Conservation (phyloP, 2,888 invertebrate genomes). For the Psococerastis gibbosa region DNA sequence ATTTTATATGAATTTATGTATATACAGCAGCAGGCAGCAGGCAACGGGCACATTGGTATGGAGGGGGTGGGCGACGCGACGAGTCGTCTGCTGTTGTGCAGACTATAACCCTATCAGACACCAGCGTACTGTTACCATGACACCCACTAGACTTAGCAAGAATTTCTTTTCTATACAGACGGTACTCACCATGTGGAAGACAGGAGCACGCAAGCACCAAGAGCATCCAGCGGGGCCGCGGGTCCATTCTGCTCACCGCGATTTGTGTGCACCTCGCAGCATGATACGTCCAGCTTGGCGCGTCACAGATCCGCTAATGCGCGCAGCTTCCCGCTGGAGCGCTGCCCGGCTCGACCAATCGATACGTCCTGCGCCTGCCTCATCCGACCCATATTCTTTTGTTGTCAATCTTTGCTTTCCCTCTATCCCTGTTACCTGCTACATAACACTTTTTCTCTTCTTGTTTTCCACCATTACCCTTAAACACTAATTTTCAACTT, state of each 20-base stretch:
- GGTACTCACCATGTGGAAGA: conserved; percentile 8
- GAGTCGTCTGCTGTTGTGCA: no score
- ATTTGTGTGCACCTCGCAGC: not conserved
- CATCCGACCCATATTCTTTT: conserved; percentile 9
- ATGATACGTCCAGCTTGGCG: conserved; percentile 1
- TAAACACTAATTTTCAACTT: no score
- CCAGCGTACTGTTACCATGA: no score
- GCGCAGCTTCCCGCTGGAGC: conserved; percentile 6
- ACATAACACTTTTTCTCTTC: not conserved
- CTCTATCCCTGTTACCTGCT: not conserved
- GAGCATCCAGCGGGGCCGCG: conserved; percentile 9
- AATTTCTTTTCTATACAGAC: no score
- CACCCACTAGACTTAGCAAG: no score
- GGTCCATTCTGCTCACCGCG: conserved; percentile 5
- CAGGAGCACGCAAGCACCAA: conserved; percentile 9
- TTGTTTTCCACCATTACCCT: not conserved
- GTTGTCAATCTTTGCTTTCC: conserved; percentile 8
- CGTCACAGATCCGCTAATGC: not conserved
- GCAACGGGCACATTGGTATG: no score
- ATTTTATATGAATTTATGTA: no score
- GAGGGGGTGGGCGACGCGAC: no score
- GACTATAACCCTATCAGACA: no score
- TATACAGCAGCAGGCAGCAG: no score
- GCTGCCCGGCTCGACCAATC: conserved; percentile 1
- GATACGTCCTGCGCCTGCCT: conserved; percentile 7